Conservation (phyloP, 2,888 invertebrate genomes). For the Fragum whitleyi region DNA sequence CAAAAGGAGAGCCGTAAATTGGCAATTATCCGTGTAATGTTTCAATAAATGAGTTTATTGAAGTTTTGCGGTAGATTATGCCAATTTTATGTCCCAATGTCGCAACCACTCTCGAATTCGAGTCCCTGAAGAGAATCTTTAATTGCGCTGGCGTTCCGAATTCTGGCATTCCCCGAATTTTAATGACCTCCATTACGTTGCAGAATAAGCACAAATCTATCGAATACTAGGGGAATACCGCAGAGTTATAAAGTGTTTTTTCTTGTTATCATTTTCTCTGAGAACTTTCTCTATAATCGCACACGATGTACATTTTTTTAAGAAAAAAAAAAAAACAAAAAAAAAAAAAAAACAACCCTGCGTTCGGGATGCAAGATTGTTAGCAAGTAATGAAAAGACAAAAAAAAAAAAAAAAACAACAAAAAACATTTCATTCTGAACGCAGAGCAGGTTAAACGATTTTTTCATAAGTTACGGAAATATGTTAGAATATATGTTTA, state of each 20-base stretch:
- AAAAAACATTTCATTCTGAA: too few relatives aligned
- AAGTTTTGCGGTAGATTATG: conserved; percentile 60
- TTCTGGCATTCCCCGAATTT: conserved; percentile 17
- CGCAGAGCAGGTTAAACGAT: too few relatives aligned
- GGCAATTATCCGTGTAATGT: conserved; percentile 63
- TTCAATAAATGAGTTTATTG: conserved; percentile 60
- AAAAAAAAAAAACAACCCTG: too few relatives aligned
- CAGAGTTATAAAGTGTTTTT: neutral
- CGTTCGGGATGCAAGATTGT: too few relatives aligned
- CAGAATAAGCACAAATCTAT: conserved; percentile 18
- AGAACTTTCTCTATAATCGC: neutral
- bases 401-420: too few relatives aligned
- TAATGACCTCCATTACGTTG: conserved; percentile 23
- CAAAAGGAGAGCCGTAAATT: conserved; percentile 62
- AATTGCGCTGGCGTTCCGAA: conserved; percentile 33
- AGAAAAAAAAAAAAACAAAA: too few relatives aligned
- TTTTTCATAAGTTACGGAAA: too few relatives aligned
- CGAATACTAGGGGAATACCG: conserved; percentile 9
- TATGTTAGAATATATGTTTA: too few relatives aligned
- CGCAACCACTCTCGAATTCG: conserved; percentile 26
- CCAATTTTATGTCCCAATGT: conserved; percentile 36
- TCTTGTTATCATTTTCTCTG: neutral
- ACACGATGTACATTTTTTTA: too few relatives aligned
- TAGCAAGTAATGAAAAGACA: too few relatives aligned
- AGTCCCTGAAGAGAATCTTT: conserved; percentile 20